Evolutionary conservation across 1,140 invertebrate species (phyloP).

Genomic region (Caerostris extrusa): DNA sequence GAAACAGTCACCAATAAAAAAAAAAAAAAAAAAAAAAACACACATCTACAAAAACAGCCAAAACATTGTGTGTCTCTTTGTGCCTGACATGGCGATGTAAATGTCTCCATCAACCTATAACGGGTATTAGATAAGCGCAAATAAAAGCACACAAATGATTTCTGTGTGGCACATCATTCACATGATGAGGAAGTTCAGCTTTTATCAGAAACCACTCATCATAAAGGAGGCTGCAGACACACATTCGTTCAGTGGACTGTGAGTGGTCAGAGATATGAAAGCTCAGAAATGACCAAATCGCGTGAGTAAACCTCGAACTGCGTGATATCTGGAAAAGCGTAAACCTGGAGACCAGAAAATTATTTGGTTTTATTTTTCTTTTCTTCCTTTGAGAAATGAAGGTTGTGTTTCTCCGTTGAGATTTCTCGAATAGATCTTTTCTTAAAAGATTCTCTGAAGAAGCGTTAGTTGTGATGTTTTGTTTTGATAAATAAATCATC

Average conservation of each 20-base stretch:
- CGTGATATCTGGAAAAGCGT: constrained; percentile 1
- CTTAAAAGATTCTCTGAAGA: no score
- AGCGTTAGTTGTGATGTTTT: no score
- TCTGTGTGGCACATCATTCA: neutral
- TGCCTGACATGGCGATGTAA: neutral
- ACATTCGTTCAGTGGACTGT: neutral
- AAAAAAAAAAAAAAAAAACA: neutral
- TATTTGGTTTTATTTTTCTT: neutral
- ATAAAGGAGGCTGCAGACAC: neutral
- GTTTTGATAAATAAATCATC: no score
- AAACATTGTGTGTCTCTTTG: neutral
- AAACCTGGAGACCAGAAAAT: neutral
- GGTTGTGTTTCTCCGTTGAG: neutral
- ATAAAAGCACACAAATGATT: neutral
- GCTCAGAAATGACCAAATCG: neutral
- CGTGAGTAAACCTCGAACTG: neutral
- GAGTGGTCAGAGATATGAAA: neutral
- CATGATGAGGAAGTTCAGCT: neutral
- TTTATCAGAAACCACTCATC: neutral
- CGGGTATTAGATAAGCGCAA: constrained; percentile 17
- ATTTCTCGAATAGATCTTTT: no score
- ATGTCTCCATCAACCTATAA: constrained; percentile 35
- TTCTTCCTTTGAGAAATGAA: neutral
- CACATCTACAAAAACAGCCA: neutral
- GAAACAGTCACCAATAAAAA: neutral